A percentile compares a stretch with the other conserved stretches of the same genome.
phyloP scores from a whole-genome alignment of 2,797 vertebrate genomes.

The Sandelia bainsii region DNA sequence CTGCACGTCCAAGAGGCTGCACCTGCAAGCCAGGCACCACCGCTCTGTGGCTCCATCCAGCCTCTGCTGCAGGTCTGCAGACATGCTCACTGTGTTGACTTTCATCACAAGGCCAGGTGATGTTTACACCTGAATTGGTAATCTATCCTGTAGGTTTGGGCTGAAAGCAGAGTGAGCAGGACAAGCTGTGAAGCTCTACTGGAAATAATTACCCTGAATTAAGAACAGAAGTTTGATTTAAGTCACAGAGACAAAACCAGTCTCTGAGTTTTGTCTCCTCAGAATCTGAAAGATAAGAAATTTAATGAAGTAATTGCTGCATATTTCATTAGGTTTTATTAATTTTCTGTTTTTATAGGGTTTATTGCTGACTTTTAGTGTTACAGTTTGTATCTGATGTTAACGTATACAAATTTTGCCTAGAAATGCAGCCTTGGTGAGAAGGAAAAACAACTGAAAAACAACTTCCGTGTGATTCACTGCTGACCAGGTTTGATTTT shows the following conservation, averaged over 20 bases:
- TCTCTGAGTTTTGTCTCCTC: background rate
- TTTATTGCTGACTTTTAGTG: background rate
- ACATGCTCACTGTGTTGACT: constrained; percentile 46
- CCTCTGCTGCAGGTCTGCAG: constrained; percentile 77
- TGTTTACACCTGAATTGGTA: constrained; percentile 3
- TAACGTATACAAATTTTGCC: too few species aligned
- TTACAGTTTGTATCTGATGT: too few species aligned
- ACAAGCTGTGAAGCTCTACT: background rate
- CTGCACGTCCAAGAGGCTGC: constrained; percentile 88
- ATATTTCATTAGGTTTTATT: background rate
- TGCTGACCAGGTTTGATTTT: too few species aligned
- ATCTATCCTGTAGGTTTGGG: background rate
- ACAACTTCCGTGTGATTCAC: too few species aligned
- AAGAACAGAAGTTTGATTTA: background rate
- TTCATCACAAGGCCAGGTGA: constrained; percentile 14
- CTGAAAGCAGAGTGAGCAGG: background rate
- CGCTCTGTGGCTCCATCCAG: constrained; percentile 52
- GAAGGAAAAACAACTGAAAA: too few species aligned
- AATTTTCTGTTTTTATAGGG: too few species aligned
- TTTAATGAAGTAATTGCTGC: background rate
- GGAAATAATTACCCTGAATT: constrained; percentile 8
- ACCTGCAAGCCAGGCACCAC: constrained; percentile 86
- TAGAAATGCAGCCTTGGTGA: too few species aligned
- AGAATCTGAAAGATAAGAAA: background rate
- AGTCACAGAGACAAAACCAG: background rate